phyloP scores from a whole-genome alignment of 1,140 invertebrate species.

The Triops longicaudatus region DNA sequence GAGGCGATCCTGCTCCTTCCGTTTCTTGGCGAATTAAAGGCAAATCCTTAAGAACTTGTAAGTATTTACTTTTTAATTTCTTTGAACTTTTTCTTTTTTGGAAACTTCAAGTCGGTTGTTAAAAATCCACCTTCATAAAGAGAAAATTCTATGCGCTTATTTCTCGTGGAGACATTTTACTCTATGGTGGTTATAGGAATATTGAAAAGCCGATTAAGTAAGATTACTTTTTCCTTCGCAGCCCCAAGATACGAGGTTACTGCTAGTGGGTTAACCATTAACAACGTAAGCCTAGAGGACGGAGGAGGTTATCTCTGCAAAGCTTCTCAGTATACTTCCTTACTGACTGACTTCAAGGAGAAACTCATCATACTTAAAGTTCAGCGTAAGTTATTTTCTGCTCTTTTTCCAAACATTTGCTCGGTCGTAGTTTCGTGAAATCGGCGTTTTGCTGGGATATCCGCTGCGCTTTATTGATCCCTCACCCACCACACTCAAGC shows the following conservation, averaged over 20 bases:
- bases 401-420: neutral
- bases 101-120: neutral
- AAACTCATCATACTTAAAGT: conserved; percentile 44
- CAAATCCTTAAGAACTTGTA: conserved; percentile 24
- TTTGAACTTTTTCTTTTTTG: neutral
- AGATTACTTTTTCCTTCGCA: conserved; percentile 27
- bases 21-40: conserved; percentile 39
- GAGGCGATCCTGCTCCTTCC: conserved; percentile 44
- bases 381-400: conserved; percentile 43
- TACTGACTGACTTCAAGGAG: conserved; percentile 41
- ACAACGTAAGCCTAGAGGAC: conserved; percentile 44
- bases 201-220: neutral
- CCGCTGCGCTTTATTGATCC: neutral
- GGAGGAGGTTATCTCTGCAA: conserved; percentile 47
- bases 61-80: neutral
- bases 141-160: neutral
- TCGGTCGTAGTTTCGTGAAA: neutral
- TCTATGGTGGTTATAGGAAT: neutral
- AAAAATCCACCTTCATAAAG: neutral
- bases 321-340: conserved; percentile 44
- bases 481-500: neutral
- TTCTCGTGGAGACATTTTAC: neutral
- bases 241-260: conserved; percentile 39
- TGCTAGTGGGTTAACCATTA: conserved; percentile 44
- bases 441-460: neutral